Percentiles rank a stretch among this genome's conserved stretches.
These are phyloP conservation scores for Tetranychus piercei DNA, from an alignment of 2,888 invertebrate genomes.

Conservation along the genomic window DNA sequence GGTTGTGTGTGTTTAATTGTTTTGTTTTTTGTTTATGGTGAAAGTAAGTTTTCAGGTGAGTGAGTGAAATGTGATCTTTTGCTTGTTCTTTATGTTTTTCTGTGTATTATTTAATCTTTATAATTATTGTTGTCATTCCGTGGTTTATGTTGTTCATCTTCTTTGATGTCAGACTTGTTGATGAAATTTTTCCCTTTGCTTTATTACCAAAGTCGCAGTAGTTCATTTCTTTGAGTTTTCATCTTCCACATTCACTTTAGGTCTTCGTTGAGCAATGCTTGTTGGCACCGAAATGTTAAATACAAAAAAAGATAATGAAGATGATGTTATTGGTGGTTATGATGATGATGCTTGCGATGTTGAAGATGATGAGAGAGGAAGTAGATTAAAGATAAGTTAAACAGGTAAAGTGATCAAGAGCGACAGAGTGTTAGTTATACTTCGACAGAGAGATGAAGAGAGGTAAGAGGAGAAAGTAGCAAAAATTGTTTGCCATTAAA, in stretches of 20 bases:
- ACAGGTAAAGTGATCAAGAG: background rate
- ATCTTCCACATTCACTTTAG: conserved; percentile 1
- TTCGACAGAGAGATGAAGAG: background rate
- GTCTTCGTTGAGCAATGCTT: conserved; percentile 12
- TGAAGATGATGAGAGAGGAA: background rate
- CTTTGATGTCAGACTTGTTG: background rate
- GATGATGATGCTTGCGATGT: background rate
- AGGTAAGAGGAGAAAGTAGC: background rate
- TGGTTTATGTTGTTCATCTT: background rate
- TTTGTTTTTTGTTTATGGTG: background rate
- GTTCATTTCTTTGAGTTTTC: background rate
- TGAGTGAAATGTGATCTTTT: background rate
- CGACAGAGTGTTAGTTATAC: background rate
- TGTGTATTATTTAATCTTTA: background rate
- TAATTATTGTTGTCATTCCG: background rate
- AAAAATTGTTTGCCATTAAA: background rate
- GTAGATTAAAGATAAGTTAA: background rate
- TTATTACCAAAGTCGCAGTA: background rate
- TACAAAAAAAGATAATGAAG: background rate
- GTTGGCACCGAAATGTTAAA: conserved; percentile 1
- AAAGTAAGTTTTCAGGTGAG: background rate
- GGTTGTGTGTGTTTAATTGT: background rate
- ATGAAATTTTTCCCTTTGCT: background rate
- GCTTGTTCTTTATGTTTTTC: background rate
- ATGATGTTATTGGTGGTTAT: background rate